Base-by-base conservation (phyloP, 1,140 invertebrate species). In the Drosophila santomea region DNA sequence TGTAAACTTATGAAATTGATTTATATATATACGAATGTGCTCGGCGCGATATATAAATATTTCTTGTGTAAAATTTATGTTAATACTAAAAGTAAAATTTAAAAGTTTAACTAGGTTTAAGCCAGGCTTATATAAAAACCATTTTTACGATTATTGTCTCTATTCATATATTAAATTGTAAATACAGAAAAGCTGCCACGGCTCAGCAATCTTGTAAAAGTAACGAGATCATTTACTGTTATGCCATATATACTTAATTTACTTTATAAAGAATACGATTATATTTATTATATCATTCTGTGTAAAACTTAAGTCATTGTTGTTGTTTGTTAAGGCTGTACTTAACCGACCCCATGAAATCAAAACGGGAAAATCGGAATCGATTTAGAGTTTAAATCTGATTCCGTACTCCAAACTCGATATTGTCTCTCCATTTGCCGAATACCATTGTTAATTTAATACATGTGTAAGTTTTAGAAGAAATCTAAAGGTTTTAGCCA, bases 311-410 rank as follows among this genome's bases (percentile, higher is more conserved):
- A 68, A 80, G 73, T 78, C 64, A 89, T 68, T 88, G 80, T 89
- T 88, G 84, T 89, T 89, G 77, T 89, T 89, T 84, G 80, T 90
- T 89, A 88, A 84, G 80, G 77, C 73, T 84, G 84, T 89, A 89
- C 84, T 89, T 84, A 89, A 80, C 59, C 75, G 61, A 54, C 38
- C 38, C 52, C 39, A 41, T 25, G 54, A 48, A 56, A 12, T 12
- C 44, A 38, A 20, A 5, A 39, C 28, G 14, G 41, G 41, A 60
- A 28, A 17, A 14, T 45, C 38, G 44, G 50, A 25, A 43, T 50
- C 58, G 47, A 12, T 25, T 63, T 52, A 63, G 52, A 25, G 63
- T 74, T 78, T 20, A 17, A 50, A 50, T 17, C 35, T 36, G 11
- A 62, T 36, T 23, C 48, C 15, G 20, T 8, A n/a, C 5, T 38